A percentile compares a stretch with the other conserved stretches of the same genome.
Conservation (phyloP, 2,797 vertebrate species). For the Myotis vivesi region DNA sequence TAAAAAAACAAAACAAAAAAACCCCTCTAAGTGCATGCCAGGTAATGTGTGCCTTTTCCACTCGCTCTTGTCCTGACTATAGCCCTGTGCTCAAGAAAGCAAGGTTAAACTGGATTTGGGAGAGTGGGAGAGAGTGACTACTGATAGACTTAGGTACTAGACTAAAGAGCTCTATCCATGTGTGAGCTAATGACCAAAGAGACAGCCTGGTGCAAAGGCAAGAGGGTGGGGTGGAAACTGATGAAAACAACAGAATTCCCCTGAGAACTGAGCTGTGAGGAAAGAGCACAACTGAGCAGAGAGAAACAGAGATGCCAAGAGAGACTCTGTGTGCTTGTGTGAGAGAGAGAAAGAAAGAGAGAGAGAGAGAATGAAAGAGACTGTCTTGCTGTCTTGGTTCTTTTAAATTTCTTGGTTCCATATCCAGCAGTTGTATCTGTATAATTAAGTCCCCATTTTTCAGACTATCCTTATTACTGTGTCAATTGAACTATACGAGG, state of each 20-base stretch:
- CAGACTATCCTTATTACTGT: background rate
- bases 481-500: conserved; percentile 1
- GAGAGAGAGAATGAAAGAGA: background rate
- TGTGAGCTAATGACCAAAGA: background rate
- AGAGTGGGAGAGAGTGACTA: background rate
- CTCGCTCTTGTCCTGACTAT: background rate
- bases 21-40: background rate
- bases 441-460: conserved; percentile 3
- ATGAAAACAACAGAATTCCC: background rate
- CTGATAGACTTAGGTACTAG: background rate
- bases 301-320: background rate
- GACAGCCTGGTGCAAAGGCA: background rate
- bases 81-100: background rate
- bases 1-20: background rate
- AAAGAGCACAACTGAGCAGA: background rate
- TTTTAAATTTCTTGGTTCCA: background rate
- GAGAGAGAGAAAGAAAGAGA: background rate
- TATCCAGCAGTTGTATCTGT: background rate
- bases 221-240: background rate
- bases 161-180: background rate
- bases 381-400: background rate
- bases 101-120: background rate
- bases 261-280: background rate
- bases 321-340: background rate
- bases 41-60: background rate